These are phyloP conservation scores for Malurus melanocephalus DNA, from an alignment of 2,113 vertebrate genomes.

Conservation along the genomic window DNA sequence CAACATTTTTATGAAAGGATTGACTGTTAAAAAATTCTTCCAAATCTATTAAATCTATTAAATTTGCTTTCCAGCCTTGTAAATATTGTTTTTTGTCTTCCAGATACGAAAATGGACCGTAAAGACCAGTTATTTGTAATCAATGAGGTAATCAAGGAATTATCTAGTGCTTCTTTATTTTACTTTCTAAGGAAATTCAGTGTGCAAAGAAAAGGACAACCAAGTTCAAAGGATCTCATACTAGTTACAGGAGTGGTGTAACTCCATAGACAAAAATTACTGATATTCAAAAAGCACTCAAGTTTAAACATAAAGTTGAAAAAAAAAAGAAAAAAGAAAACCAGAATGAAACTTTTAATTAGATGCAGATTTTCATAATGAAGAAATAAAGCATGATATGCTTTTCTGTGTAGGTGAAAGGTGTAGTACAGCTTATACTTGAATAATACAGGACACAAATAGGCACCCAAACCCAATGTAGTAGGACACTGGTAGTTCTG, in stretches of 20 bases:
- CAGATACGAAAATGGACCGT: conserved; percentile 98
- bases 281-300: neutral
- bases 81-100: conserved; percentile 16
- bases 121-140: conserved; percentile 95
- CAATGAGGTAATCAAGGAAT: conserved; percentile 83
- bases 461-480: neutral
- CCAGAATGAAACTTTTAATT: neutral
- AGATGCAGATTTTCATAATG: neutral
- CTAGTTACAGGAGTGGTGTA: neutral
- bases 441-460: neutral
- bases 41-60: neutral
- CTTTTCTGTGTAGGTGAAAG: accelerated
- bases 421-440: neutral
- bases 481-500: neutral
- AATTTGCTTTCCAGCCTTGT: neutral
- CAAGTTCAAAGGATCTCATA: neutral
- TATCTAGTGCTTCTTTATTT: neutral
- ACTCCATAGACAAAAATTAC: neutral
- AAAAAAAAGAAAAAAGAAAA: neutral
- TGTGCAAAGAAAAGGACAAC: neutral
- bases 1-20: neutral
- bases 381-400: neutral
- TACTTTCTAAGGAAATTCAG: neutral
- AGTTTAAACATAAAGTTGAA: neutral
- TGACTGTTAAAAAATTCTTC: neutral